Evolutionary conservation across 1,140 invertebrate genomes (phyloP).

Genomic region (Trachelipus rathkii): DNA sequence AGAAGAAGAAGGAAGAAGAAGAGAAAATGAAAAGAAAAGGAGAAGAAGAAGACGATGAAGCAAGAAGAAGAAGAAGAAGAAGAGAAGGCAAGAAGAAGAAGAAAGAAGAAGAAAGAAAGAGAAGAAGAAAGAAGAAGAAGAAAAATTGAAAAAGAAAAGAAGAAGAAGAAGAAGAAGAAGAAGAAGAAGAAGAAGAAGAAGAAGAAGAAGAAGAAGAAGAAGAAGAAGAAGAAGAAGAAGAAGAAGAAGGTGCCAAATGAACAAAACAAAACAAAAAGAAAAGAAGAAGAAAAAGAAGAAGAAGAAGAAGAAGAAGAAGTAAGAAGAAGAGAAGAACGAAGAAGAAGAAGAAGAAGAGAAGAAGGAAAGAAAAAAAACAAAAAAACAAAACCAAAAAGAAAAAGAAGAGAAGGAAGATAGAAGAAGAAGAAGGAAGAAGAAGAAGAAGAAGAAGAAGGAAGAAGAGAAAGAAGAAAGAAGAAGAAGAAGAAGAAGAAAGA

Average conservation of each 20-base stretch:
- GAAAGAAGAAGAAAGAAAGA: neutral
- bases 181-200: neutral
- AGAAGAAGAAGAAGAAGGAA: too few species aligned
- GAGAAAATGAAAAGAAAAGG: neutral
- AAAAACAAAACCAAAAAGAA: too few species aligned
- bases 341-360: too few species aligned
- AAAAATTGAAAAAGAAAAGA: neutral
- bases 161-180: neutral
- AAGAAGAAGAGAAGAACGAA: too few species aligned
- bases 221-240: neutral
- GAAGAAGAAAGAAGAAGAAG: neutral
- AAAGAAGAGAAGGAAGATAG: neutral
- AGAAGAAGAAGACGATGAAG: neutral
- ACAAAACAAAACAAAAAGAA: neutral
- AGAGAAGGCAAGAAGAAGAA: too few species aligned
- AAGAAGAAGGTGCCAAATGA: too few species aligned
- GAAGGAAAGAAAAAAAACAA: too few species aligned
- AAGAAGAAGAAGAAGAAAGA: conserved; percentile 49
- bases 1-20: neutral
- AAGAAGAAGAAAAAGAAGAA: neutral
- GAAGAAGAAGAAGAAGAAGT: too few species aligned
- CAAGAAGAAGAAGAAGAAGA: neutral
- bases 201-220: neutral
- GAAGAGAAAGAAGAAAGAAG: conserved; percentile 48
- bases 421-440: neutral